A percentile compares a stretch with the other conserved stretches of the same genome.
Evolutionary conservation across 2,113 vertebrate genomes (phyloP).

Genomic region (Toxotes jaculatrix): DNA sequence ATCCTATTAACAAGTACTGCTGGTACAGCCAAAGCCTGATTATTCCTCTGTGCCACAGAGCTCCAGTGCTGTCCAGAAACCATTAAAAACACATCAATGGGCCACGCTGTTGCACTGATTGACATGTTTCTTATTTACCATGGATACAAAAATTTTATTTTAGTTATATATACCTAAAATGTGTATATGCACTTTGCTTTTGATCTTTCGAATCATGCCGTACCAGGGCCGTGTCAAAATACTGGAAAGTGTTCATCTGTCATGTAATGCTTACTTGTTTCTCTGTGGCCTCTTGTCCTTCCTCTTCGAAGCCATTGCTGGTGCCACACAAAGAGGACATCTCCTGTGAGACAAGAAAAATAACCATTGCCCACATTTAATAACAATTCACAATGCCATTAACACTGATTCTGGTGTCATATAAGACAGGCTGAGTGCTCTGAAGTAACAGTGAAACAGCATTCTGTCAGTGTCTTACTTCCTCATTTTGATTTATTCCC

Average conservation of each 20-base stretch:
- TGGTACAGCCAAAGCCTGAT: neutral
- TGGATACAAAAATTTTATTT: neutral
- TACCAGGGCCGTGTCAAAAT: no score
- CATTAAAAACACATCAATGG: neutral
- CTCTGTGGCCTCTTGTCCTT: conserved; percentile 28
- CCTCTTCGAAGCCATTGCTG: conserved; percentile 53
- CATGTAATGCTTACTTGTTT: conserved; percentile 52
- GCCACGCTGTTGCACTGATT: neutral
- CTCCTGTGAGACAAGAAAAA: conserved; percentile 23
- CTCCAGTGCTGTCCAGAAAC: neutral
- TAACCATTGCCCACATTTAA: neutral
- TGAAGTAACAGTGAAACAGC: conserved; percentile 12
- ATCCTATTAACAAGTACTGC: neutral
- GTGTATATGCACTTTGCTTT: no score
- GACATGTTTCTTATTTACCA: neutral
- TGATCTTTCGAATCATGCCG: no score
- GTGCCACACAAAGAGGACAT: conserved; percentile 77
- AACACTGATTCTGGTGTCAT: conserved; percentile 18
- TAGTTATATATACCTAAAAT: neutral
- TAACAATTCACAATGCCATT: neutral
- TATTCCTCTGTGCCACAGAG: neutral
- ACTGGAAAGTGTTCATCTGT: neutral
- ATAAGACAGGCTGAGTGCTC: neutral
- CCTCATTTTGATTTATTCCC: neutral
- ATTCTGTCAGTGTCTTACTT: neutral